Evolutionary conservation across 2,113 vertebrate genomes (phyloP).

Genomic region (Lathamus discolor): DNA sequence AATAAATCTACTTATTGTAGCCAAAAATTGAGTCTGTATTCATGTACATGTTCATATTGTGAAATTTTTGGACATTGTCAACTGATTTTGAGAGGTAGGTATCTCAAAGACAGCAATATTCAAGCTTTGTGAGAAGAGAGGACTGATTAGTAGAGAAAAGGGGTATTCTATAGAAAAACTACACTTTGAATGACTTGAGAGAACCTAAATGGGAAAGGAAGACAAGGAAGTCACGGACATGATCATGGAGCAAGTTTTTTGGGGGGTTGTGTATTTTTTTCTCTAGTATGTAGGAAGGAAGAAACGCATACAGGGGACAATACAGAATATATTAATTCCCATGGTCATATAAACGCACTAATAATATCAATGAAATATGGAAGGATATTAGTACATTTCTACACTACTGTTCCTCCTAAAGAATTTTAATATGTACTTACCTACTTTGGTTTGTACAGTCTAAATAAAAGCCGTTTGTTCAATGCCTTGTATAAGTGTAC

Average conservation of each 20-base stretch:
- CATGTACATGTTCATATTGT: neutral
- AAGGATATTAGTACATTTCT: neutral
- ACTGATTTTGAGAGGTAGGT: neutral
- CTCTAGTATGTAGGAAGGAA: neutral
- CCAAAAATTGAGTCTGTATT: neutral
- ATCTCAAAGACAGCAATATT: neutral
- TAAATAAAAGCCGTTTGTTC: neutral
- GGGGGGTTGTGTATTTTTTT: neutral
- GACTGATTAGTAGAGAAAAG: neutral
- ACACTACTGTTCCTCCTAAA: neutral
- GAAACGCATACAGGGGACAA: rapidly evolving
- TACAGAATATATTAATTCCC: neutral
- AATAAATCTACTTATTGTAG: neutral
- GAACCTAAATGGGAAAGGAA: neutral
- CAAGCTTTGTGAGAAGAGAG: neutral
- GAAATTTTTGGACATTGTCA: neutral
- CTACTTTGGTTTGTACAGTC: neutral
- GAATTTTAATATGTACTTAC: neutral
- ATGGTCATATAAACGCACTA: neutral
- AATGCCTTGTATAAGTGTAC: neutral
- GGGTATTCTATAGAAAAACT: neutral
- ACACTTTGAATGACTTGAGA: neutral
- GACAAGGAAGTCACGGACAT: neutral
- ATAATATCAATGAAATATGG: neutral
- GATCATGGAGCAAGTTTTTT: neutral